Evolutionary conservation across 2,113 vertebrate species (phyloP).

Genomic region (Callorhinus ursinus): DNA sequence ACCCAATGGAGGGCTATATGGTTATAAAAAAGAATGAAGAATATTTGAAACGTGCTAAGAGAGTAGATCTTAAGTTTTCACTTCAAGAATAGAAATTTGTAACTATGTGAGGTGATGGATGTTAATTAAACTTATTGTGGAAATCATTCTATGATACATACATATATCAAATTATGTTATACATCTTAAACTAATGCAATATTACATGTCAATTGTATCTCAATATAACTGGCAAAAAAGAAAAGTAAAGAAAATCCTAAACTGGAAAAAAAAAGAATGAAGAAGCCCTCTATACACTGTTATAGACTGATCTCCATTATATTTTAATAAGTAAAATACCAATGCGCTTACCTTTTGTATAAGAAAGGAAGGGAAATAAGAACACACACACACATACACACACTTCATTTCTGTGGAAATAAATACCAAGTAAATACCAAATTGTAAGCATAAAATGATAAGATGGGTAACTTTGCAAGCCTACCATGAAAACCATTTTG

Average conservation of each 20-base stretch:
- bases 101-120: no score
- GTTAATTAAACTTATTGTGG: neutral
- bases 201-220: neutral
- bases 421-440: constrained; percentile 19
- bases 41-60: neutral
- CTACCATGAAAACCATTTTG: neutral
- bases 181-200: neutral
- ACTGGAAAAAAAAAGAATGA: neutral
- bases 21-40: neutral
- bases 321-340: neutral
- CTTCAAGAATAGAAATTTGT: neutral
- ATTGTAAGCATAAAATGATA: neutral
- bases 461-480: neutral
- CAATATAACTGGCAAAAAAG: neutral
- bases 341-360: neutral
- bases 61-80: neutral
- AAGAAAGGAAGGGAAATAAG: neutral
- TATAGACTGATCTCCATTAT: neutral
- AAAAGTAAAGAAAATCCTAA: neutral
- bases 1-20: neutral
- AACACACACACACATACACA: neutral
- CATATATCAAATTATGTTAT: neutral
- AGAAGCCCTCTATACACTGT: neutral
- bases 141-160: neutral
- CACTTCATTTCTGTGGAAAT: neutral